Base-by-base conservation (phyloP, 2,888 invertebrate species). In the Parnassius glacialis region DNA sequence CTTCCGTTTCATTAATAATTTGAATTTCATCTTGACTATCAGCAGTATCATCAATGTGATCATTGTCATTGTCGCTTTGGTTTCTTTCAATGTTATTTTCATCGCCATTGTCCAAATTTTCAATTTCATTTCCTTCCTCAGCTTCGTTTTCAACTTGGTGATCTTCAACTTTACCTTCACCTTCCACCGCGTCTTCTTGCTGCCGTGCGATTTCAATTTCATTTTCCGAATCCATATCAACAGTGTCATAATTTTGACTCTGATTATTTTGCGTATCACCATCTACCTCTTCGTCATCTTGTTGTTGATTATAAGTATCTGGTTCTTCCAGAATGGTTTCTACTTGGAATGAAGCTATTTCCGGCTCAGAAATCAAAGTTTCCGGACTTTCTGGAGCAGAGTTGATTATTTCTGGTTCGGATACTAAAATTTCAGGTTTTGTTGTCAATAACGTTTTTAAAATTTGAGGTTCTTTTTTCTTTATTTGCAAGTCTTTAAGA, bases 341-440 rank as follows among this genome's bases (percentile, higher is more conserved):
- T 16, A 92, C 92, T 81, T 92, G 92, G 67, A 92, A 92, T 16
- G 91, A 90, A 11, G 92, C 87, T 55, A 92, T 88, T 77, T 92
- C 92, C 10, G 92, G 92, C 70, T 92, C 91, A 1, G 92, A 92
- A 74, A 92, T 90, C 58, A 92, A 75, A 10, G 91, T 91, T 71
- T 92, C 92, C 0, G 92, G 92, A 68, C 92, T 92, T 68, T 87
- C 92, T 0, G 92, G 91, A 0, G 87, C 87, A n/a, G 92, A 92
- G 71, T 90, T 89, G 47, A 90, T 67, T 61, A 91, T 90, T 74
- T 92, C 92, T 3, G 91, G 92, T 71, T 92, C 92, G 0, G 92
- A 87, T 0, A 92, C 86, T 59, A 91, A 67, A 52, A 90, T 83
- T 72, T 92, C 91, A 0, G 91, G 90, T 73, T 90, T 90, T 1